These are phyloP conservation scores for Nemoura dubitans DNA, from an alignment of 2,888 invertebrate species.

Conservation along the genomic window DNA sequence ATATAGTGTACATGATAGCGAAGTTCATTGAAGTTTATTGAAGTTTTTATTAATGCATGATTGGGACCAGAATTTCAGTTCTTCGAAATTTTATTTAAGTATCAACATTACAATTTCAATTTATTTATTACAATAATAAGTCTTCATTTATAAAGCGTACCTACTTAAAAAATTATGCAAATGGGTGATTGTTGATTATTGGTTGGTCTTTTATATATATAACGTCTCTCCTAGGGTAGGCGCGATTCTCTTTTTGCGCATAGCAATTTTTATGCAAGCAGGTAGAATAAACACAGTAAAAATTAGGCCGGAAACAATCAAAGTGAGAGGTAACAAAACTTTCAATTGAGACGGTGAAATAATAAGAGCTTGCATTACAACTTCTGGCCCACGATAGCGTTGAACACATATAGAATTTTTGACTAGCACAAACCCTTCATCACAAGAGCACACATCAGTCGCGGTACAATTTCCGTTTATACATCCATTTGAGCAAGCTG, in stretches of 20 bases:
- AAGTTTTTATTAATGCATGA: too few species aligned
- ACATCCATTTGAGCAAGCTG: constrained; percentile 24
- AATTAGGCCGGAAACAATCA: neutral
- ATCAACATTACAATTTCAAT: too few species aligned
- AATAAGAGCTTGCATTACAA: neutral
- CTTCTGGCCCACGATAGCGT: neutral
- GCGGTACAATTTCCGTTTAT: constrained; percentile 34
- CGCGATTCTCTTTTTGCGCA: neutral
- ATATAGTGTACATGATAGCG: too few species aligned
- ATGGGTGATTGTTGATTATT: too few species aligned
- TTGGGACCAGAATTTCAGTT: too few species aligned
- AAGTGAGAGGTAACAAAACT: neutral
- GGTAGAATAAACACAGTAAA: neutral
- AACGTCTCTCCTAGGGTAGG: neutral
- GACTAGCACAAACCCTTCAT: constrained; percentile 42
- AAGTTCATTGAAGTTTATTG: too few species aligned
- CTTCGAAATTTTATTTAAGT: too few species aligned
- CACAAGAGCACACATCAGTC: constrained; percentile 46
- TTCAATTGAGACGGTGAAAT: neutral
- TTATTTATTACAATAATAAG: too few species aligned
- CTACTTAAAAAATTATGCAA: too few species aligned
- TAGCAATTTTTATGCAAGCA: neutral
- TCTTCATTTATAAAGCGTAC: too few species aligned
- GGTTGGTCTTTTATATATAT: neutral
- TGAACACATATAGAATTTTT: neutral